A percentile compares a stretch with the other conserved stretches of the same genome.
phyloP scores from a whole-genome alignment of 2,797 vertebrate genomes.

The Erethizon dorsatum region DNA sequence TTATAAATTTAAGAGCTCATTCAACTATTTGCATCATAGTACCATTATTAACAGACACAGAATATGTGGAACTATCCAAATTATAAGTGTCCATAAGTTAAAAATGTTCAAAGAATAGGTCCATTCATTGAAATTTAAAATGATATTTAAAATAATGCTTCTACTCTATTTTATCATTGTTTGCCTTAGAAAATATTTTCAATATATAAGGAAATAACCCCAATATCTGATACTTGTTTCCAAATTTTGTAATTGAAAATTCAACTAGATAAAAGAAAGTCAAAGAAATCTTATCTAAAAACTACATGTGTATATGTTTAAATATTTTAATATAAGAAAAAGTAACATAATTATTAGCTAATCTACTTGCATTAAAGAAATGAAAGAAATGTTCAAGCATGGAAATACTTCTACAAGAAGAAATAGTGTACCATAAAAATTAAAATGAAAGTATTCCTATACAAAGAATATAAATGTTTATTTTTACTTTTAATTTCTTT shows the following conservation, averaged over 20 bases:
- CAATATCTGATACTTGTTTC: not conserved
- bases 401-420: not conserved
- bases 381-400: not conserved
- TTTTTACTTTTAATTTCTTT: not conserved
- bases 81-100: not conserved
- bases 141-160: conserved; percentile 29
- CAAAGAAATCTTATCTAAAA: not conserved
- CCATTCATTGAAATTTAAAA: conserved; percentile 47
- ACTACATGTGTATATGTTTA: not conserved
- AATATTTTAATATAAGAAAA: not conserved
- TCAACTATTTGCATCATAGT: not conserved
- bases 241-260: not conserved
- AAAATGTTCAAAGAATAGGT: not conserved
- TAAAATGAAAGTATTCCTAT: not conserved
- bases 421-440: not conserved
- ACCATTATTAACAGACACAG: not conserved
- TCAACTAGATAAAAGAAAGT: not conserved
- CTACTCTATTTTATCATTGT: not conserved
- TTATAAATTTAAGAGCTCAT: not conserved
- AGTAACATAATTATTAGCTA: not conserved
- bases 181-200: not conserved
- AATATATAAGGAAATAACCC: not conserved
- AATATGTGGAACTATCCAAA: not conserved
- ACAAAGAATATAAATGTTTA: not conserved
- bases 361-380: not conserved